Conservation (phyloP, 2,797 vertebrate species). For the Neosilurus hyrtlii region DNA sequence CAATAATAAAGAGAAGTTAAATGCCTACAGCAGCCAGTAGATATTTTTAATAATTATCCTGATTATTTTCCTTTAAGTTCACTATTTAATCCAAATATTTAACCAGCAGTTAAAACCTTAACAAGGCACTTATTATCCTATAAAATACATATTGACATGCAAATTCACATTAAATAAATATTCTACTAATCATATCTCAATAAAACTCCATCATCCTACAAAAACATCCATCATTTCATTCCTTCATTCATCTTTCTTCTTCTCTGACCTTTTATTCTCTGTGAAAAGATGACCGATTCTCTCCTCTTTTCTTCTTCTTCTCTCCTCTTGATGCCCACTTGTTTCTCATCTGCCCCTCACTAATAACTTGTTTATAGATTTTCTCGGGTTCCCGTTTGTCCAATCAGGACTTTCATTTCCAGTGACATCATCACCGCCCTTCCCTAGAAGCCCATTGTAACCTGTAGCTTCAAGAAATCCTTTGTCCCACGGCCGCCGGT, state of each 20-base stretch:
- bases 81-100: background rate
- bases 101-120: background rate
- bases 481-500: slow-evolving; percentile 21
- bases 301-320: slow-evolving; percentile 22
- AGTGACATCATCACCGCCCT: slow-evolving; percentile 36
- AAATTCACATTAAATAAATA: background rate
- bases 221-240: background rate
- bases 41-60: background rate
- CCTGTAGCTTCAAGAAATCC: slow-evolving; percentile 1
- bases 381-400: slow-evolving; percentile 28
- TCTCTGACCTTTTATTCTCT: slow-evolving; percentile 32
- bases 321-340: slow-evolving; percentile 33
- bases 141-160: background rate
- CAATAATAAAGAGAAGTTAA: background rate
- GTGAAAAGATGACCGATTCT: background rate
- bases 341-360: slow-evolving; percentile 37
- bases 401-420: slow-evolving; percentile 38
- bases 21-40: background rate
- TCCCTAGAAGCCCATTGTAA: slow-evolving; percentile 29
- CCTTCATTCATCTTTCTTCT: background rate
- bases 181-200: background rate
- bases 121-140: background rate
- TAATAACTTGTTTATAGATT: slow-evolving; percentile 52
- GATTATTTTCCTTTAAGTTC: background rate
- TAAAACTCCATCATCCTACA: background rate